Evolutionary conservation across 2,888 invertebrate genomes (phyloP).

Genomic region (Argyra leucocephala): DNA sequence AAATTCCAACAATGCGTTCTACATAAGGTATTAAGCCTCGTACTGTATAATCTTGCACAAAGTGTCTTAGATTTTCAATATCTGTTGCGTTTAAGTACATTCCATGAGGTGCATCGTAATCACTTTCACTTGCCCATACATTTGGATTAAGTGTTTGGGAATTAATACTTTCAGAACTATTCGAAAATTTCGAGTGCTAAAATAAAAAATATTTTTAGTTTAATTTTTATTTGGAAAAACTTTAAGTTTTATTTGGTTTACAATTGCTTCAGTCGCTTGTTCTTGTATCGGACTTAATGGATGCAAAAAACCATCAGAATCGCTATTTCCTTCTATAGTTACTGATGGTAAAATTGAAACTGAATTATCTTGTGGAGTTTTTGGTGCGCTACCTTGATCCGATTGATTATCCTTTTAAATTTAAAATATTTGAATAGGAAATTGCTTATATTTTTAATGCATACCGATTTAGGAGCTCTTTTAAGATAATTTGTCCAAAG

Average conservation of each 20-base stretch:
- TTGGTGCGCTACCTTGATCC: slow-evolving; percentile 48
- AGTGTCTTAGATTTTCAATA: slow-evolving; percentile 71
- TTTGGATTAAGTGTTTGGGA: slow-evolving; percentile 46
- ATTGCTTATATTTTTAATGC: slow-evolving; percentile 14
- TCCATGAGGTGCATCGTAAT: slow-evolving; percentile 54
- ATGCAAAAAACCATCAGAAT: slow-evolving; percentile 48
- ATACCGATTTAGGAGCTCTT: slow-evolving; percentile 48
- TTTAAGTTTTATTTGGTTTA: slow-evolving; percentile 22
- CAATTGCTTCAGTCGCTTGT: slow-evolving; percentile 50
- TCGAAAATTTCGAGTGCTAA: slow-evolving; percentile 42
- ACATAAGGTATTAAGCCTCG: slow-evolving; percentile 83
- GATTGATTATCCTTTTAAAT: slow-evolving; percentile 32
- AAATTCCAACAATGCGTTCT: slow-evolving; percentile 72
- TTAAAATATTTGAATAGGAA: slow-evolving; percentile 9
- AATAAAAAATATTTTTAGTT: not conserved
- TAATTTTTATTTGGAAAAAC: no score
- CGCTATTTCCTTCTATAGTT: slow-evolving; percentile 34
- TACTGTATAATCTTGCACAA: slow-evolving; percentile 78
- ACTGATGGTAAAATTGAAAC: slow-evolving; percentile 42
- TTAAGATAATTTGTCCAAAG: slow-evolving; percentile 76
- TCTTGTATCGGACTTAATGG: slow-evolving; percentile 66
- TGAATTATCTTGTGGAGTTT: slow-evolving; percentile 50
- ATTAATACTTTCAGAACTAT: slow-evolving; percentile 53
- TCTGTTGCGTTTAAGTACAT: slow-evolving; percentile 69
- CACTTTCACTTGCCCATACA: slow-evolving; percentile 51